phyloP scores from a whole-genome alignment of 2,888 invertebrate genomes.

The Eustalomyia histrio region DNA sequence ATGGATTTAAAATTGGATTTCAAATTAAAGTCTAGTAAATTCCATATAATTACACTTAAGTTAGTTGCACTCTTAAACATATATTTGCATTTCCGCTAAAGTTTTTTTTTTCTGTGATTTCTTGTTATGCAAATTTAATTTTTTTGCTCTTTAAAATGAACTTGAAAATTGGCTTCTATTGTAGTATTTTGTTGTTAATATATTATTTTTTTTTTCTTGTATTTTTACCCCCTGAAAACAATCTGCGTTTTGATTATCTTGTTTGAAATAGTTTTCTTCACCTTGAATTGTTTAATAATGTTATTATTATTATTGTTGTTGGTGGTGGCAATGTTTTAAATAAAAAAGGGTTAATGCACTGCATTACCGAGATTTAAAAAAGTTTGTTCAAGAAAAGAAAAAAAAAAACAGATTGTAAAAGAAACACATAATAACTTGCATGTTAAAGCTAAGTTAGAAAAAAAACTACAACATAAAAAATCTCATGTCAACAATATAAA shows the following conservation, averaged over 20 bases:
- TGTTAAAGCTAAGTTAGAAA: conserved; percentile 20
- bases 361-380: conserved; percentile 42
- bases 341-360: conserved; percentile 56
- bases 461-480: conserved; percentile 18
- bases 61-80: conserved; percentile 13
- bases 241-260: conserved; percentile 42
- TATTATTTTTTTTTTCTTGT: conserved; percentile 8
- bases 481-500: conserved; percentile 41
- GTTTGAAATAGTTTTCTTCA: conserved; percentile 59
- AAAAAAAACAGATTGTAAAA: background rate
- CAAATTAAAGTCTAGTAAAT: too few species aligned
- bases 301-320: conserved; percentile 8
- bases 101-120: conserved; percentile 24
- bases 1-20: too few species aligned
- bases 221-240: conserved; percentile 27
- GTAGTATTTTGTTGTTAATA: conserved; percentile 10
- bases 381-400: conserved; percentile 19
- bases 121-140: conserved; percentile 46
- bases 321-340: conserved; percentile 11
- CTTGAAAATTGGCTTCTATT: conserved; percentile 54
- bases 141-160: conserved; percentile 50
- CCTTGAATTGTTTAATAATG: conserved; percentile 57
- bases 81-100: conserved; percentile 33
- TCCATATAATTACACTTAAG: background rate
- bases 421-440: conserved; percentile 39